Conservation (phyloP, 2,797 vertebrate genomes). For the Florisuga fusca region DNA sequence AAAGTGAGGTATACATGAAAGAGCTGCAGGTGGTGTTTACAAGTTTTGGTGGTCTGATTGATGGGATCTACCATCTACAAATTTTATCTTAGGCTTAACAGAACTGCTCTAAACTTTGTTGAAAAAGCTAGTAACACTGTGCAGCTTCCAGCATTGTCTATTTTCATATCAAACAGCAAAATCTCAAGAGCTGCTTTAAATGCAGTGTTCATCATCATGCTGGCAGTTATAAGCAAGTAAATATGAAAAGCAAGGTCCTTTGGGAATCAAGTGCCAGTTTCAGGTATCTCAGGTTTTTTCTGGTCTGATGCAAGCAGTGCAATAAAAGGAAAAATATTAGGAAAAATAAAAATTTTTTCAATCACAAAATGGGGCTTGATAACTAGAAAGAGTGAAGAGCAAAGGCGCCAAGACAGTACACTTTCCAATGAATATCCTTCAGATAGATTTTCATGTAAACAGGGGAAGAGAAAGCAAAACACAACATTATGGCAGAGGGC, state of each 20-base stretch:
- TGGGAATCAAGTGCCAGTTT: neutral
- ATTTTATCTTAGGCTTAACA: neutral
- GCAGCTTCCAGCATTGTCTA: neutral
- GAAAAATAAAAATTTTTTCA: neutral
- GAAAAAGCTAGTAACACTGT: neutral
- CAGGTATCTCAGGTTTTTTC: neutral
- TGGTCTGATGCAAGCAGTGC: neutral
- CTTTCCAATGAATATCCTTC: neutral
- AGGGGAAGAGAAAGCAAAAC: neutral
- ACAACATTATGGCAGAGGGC: neutral
- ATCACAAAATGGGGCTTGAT: neutral
- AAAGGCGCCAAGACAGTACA: neutral
- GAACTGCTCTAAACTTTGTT: neutral
- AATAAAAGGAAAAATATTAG: neutral
- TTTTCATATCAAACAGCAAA: neutral
- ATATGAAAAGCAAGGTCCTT: neutral
- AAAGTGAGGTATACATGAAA: neutral
- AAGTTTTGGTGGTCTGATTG: slow-evolving; percentile 11
- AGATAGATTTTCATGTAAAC: neutral
- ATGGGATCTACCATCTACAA: neutral
- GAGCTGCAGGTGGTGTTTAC: neutral
- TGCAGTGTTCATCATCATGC: neutral
- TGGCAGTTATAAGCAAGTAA: neutral
- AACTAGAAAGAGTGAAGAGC: neutral
- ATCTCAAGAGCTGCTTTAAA: neutral